Evolutionary conservation across 2,888 invertebrate genomes (phyloP), one percentile per base, ranked within the genome.

Genomic region (Drosophila buzzatii): DNA sequence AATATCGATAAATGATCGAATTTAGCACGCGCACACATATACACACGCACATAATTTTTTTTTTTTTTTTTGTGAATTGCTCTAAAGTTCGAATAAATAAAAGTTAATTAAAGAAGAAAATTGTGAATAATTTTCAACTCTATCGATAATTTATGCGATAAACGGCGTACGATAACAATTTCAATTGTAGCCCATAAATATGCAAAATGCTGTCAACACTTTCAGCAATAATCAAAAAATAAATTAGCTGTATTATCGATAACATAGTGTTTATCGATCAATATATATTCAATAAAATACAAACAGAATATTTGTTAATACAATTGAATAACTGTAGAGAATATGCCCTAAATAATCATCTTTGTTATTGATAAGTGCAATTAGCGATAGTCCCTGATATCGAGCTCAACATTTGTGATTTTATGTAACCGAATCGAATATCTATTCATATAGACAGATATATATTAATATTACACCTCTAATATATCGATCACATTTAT

Each of bases 21-120:
- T 87, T 85, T 73, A 89, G 52, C 64, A 73, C 70, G 51, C 62
- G 47, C 49, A 67, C 53, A 63, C 59, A 51, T 58, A 44, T 44
- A 10, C 14, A 45, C 23, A 23, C 45, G 39, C 58, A 60, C 53
- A 61, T 35, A 53, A 27, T 20, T 59, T 37, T 62, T 68, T 74
- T 84, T 85, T 82, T 88, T 68, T 74, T 84, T 85, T 82, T 88
- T 78, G 72, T 60, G 51, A 66, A 60, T 53, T 63, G 63, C 74
- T 66, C 51, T 69, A 82, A 57, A 44, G 44, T 35, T 57, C 10
- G 44, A 52, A 66, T 56, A 60, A 63, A 67, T 73, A 73, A 68
- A 65, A 72, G 66, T 67, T 67, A 47, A 66, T 9, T 35, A 18
- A 37, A 61, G 35, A 52, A 62, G 27, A 53, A 44, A 64, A 7